phyloP scores from a whole-genome alignment of 2,113 vertebrate species.

The Polypterus bichir region DNA sequence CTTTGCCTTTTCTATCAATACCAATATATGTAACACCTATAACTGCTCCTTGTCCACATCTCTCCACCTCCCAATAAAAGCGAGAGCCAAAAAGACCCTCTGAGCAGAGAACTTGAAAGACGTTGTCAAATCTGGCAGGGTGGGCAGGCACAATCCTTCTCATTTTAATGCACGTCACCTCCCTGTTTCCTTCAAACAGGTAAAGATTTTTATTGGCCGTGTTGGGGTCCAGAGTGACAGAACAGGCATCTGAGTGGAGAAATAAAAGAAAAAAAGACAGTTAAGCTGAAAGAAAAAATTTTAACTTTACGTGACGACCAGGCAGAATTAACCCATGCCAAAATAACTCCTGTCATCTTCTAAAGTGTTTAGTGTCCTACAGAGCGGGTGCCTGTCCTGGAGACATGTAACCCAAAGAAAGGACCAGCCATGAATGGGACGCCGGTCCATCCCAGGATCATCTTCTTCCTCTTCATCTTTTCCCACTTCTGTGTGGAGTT shows the following conservation, averaged over 20 bases:
- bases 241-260: conserved; percentile 10
- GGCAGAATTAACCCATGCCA: too few relatives aligned
- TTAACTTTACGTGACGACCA: too few relatives aligned
- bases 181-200: conserved; percentile 11
- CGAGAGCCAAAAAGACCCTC: conserved; percentile 27
- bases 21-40: too few relatives aligned
- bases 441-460: too few relatives aligned
- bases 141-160: conserved; percentile 18
- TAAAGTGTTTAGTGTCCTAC: too few relatives aligned
- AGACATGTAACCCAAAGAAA: too few relatives aligned
- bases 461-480: too few relatives aligned
- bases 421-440: too few relatives aligned
- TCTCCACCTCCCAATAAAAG: conserved; percentile 53
- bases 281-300: not conserved
- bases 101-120: conserved; percentile 52
- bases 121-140: conserved; percentile 35
- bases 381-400: too few relatives aligned
- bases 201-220: conserved; percentile 17
- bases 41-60: conserved; percentile 25
- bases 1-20: conserved; percentile 12
- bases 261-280: not conserved
- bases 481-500: too few relatives aligned
- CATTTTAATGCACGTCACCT: not conserved
- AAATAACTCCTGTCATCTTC: too few relatives aligned
- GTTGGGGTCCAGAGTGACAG: conserved; percentile 15